Conservation (phyloP, 2,888 invertebrate species). For the Darwinula stevensoni region DNA sequence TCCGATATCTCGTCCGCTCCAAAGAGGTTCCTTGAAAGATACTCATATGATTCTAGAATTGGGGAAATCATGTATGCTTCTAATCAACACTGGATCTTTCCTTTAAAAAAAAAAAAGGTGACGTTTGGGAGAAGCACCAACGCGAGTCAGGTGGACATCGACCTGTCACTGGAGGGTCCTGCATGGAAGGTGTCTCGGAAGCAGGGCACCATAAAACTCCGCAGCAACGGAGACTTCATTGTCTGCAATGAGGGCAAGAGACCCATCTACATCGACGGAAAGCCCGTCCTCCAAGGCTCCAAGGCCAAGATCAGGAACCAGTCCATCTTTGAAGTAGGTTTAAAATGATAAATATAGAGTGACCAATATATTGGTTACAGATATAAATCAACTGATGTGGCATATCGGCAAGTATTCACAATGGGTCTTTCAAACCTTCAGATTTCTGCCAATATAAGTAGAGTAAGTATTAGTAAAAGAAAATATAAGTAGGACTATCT, state of each 20-base stretch:
- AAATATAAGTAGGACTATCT: no score
- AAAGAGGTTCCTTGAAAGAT: conserved; percentile 28
- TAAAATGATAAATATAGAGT: conserved; percentile 1
- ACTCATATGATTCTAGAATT: not conserved
- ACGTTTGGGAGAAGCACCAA: conserved; percentile 69
- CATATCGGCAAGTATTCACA: no score
- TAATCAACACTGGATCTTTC: no score
- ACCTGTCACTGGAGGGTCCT: conserved; percentile 72
- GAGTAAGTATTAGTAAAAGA: no score
- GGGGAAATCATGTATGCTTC: no score
- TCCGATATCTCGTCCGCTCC: conserved; percentile 77
- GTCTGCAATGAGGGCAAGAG: conserved; percentile 80
- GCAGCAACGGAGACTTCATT: conserved; percentile 81
- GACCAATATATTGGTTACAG: no score
- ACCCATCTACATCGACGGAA: conserved; percentile 76
- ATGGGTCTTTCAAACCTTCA: no score
- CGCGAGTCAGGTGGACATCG: conserved; percentile 69
- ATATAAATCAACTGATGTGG: no score
- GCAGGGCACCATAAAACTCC: conserved; percentile 63
- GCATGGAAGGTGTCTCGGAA: conserved; percentile 73
- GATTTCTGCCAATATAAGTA: no score
- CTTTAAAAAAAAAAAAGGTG: conserved; percentile 27
- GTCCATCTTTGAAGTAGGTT: conserved; percentile 57
- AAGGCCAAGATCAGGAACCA: conserved; percentile 69
- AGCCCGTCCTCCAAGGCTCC: conserved; percentile 50